Base-by-base conservation (phyloP, 2,797 vertebrate species). In the Muscicapa comitata region DNA sequence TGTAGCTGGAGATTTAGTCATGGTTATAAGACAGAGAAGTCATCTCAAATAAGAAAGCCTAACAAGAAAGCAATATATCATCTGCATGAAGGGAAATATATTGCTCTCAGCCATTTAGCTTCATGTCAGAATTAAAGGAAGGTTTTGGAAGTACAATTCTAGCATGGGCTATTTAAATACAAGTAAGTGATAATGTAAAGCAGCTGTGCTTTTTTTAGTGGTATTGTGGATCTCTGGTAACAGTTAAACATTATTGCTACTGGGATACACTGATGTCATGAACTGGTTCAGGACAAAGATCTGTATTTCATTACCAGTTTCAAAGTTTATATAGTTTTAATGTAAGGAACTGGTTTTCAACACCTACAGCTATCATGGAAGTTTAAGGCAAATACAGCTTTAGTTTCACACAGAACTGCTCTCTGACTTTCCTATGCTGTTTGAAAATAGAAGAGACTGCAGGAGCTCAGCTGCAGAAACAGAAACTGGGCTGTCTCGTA, bases 1-100 rank as follows among this genome's bases (percentile, higher is more conserved):
- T 94, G 91, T 79, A 90, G 75, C 80, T 81, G 53, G 66, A 96
- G 77, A 94, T 95, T 96, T 95, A 96, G 83, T 82, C 62, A 75
- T 76, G 75, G 66, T 74, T 95, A 50, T 93, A 90, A 96, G 47
- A 93, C 48, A 94, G 62, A 94, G 77, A 88, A 94, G 51, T 70
- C 88, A 82, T 91, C 82, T 88, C 54, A 93, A 91, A 86, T 92
- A 96, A 91, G 80, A 40, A 92, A 94, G 72, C n/a, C 88, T 83
- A 96, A 91, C 47, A 90, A 82, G 78, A 91, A 94, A 92, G 86
- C 40, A 86, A 86, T 94, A 91, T 35, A 75, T 92, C 86, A 82
- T 63, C 38, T 80, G 33, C 33, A 85, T 67, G 74, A 92, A 92
- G 76, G 71, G 61, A 94, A 96, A 94, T 94, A 88, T 29, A 90